Evolutionary conservation across 1,140 invertebrate species (phyloP).

Genomic region (Apis dorsata): DNA sequence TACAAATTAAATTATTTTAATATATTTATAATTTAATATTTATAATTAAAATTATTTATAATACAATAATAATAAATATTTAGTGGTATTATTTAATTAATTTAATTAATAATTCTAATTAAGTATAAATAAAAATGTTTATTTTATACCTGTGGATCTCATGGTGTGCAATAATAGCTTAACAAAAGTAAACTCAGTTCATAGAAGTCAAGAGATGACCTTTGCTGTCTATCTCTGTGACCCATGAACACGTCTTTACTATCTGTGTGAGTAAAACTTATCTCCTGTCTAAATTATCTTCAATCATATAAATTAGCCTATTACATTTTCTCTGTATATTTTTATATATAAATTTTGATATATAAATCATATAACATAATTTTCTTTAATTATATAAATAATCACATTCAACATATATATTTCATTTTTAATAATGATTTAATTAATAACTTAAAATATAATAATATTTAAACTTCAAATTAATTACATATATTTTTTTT

Average conservation of each 20-base stretch:
- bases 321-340: constrained; percentile 51
- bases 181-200: constrained; percentile 70
- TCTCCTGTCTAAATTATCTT: constrained; percentile 70
- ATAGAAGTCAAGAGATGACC: constrained; percentile 75
- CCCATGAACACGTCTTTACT: constrained; percentile 63
- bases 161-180: constrained; percentile 69
- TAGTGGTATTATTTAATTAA: background rate
- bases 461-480: background rate
- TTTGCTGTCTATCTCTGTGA: constrained; percentile 70
- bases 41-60: background rate
- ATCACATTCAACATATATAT: background rate
- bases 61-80: background rate
- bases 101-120: background rate
- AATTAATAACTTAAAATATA: constrained; percentile 6
- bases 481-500: background rate
- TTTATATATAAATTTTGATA: constrained; percentile 44
- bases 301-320: constrained; percentile 58
- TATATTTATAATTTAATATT: background rate
- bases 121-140: constrained; percentile 34
- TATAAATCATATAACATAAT: background rate
- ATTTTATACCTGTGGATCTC: constrained; percentile 67
- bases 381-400: constrained; percentile 15
- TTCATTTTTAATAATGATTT: background rate
- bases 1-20: constrained; percentile 3
- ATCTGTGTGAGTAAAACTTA: constrained; percentile 66